Conservation (phyloP, 2,113 vertebrate genomes). For the Rana temporaria region DNA sequence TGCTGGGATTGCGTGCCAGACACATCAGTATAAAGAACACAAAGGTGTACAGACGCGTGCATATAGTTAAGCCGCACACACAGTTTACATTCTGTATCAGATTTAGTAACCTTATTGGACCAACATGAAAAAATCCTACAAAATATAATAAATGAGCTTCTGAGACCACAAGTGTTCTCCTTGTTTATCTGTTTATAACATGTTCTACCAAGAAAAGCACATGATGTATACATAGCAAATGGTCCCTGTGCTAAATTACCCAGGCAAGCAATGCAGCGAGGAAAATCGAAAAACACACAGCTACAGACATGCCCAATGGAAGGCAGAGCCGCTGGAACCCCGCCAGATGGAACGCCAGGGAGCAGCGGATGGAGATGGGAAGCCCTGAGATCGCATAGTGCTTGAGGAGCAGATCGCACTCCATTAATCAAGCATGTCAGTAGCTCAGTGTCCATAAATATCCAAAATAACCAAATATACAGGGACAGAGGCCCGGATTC, state of each 20-base stretch:
- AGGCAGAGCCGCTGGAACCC: not conserved
- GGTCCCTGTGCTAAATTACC: slow-evolving; percentile 31
- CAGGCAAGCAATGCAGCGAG: slow-evolving; percentile 16
- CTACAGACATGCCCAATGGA: slow-evolving; percentile 10
- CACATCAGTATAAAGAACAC: not conserved
- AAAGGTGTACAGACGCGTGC: not conserved
- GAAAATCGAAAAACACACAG: slow-evolving; percentile 6
- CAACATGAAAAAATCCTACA: slow-evolving; percentile 24
- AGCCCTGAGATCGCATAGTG: too few species aligned
- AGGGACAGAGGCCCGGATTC: too few species aligned
- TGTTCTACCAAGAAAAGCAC: slow-evolving; percentile 4
- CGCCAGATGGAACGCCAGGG: too few species aligned
- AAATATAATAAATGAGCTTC: slow-evolving; percentile 34
- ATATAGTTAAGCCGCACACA: slow-evolving; percentile 2
- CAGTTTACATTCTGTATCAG: slow-evolving; percentile 28
- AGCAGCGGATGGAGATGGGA: too few species aligned
- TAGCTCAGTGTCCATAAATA: too few species aligned
- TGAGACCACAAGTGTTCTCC: slow-evolving; percentile 12
- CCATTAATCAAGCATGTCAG: too few species aligned
- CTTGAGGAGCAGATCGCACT: too few species aligned
- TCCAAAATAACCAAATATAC: too few species aligned
- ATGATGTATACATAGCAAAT: slow-evolving; percentile 8
- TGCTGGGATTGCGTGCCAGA: slow-evolving; percentile 32
- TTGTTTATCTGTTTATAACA: slow-evolving; percentile 21
- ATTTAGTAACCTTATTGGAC: slow-evolving; percentile 17